phyloP scores from a whole-genome alignment of 2,797 vertebrate species.

The Enteromius anoplus region DNA sequence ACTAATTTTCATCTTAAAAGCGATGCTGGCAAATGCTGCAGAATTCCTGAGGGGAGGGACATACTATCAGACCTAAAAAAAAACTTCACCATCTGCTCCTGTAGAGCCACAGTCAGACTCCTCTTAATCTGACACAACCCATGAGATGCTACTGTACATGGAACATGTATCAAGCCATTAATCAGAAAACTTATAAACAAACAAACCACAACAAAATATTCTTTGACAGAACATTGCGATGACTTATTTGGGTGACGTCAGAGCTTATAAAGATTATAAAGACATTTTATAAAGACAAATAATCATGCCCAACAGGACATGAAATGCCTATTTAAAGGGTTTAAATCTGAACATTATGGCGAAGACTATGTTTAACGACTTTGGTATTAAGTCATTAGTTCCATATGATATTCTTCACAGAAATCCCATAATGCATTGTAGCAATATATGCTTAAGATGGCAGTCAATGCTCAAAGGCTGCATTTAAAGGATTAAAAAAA shows the following conservation, averaged over 20 bases:
- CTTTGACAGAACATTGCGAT: background rate
- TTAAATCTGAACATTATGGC: background rate
- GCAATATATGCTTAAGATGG: background rate
- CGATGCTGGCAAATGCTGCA: background rate
- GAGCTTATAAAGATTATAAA: background rate
- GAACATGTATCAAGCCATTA: background rate
- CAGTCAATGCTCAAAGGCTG: background rate
- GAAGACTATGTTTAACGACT: background rate
- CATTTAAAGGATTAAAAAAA: background rate
- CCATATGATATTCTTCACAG: background rate
- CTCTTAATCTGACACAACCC: constrained; percentile 54
- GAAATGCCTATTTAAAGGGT: background rate
- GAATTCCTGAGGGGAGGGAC: constrained; percentile 6
- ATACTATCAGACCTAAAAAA: constrained; percentile 31
- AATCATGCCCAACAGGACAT: background rate
- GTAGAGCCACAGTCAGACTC: constrained; percentile 23
- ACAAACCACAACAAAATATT: background rate
- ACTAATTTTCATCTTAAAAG: background rate
- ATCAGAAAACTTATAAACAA: background rate
- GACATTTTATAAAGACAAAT: background rate
- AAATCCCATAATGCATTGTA: background rate
- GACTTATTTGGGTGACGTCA: background rate
- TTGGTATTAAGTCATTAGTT: background rate
- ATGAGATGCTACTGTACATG: constrained; percentile 55
- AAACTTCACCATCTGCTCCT: constrained; percentile 56